A percentile compares a stretch with the other conserved stretches of the same genome.
phyloP scores from a whole-genome alignment of 2,888 invertebrate genomes.

The Caenorhabditis sp. region DNA sequence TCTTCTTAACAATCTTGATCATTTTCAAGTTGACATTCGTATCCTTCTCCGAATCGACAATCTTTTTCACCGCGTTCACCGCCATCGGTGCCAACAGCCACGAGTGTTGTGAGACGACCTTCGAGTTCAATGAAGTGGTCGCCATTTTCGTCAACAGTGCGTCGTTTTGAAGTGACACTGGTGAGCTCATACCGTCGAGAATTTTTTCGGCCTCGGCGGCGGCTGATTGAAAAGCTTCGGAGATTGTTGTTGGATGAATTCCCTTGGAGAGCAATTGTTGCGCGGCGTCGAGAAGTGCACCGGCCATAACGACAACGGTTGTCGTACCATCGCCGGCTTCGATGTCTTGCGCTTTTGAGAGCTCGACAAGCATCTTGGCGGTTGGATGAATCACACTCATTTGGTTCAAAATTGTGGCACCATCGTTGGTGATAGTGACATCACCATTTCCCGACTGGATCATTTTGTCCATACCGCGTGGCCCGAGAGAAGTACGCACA shows the following conservation, averaged over 20 bases:
- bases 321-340: conserved; percentile 99
- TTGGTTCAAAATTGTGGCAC: conserved; percentile 97
- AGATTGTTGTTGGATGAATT: conserved; percentile 96
- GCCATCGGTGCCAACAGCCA: conserved; percentile 93
- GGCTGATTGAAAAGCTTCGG: conserved; percentile 91
- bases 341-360: conserved; percentile 94
- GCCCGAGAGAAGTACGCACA: conserved; percentile 95
- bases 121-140: conserved; percentile 96
- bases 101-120: conserved; percentile 98
- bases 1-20: conserved; percentile 93
- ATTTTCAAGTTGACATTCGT: conserved; percentile 86
- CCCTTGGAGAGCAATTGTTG: conserved; percentile 86
- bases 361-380: conserved; percentile 98
- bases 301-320: conserved; percentile 92
- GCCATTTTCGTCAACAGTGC: conserved; percentile 90
- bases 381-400: conserved; percentile 98
- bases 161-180: conserved; percentile 85
- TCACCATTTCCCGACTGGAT: conserved; percentile 96
- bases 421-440: conserved; percentile 99
- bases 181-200: conserved; percentile 81
- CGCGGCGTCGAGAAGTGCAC: conserved; percentile 91
- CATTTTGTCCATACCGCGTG: conserved; percentile 99
- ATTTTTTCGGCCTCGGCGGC: conserved; percentile 80
- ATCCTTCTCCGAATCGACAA: conserved; percentile 80
- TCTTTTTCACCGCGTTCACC: conserved; percentile 91